These are phyloP conservation scores for Huso huso DNA, from an alignment of 2,797 vertebrate genomes.

Conservation along the genomic window DNA sequence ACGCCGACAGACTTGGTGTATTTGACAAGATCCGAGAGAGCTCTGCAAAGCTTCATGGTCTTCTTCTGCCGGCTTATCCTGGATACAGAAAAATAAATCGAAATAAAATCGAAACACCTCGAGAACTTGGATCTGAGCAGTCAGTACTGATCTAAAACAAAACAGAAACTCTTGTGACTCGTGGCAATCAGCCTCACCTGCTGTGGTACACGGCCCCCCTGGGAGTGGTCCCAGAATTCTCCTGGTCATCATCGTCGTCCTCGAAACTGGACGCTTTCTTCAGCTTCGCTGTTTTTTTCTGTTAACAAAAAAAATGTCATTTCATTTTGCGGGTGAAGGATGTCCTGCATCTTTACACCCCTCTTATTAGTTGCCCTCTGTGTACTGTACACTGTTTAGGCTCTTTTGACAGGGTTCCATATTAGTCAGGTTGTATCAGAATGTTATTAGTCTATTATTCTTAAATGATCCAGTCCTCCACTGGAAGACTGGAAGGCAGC, in stretches of 20 bases:
- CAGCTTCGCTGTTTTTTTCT: constrained; percentile 84
- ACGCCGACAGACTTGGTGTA: constrained; percentile 89
- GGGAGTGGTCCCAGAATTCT: constrained; percentile 66
- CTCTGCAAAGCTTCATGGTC: constrained; percentile 92
- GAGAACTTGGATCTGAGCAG: background rate
- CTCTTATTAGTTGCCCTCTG: too few species aligned
- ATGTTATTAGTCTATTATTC: too few species aligned
- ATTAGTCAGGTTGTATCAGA: too few species aligned
- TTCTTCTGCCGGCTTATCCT: constrained; percentile 79
- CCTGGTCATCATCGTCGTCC: constrained; percentile 74
- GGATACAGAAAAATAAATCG: background rate
- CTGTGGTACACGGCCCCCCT: constrained; percentile 63
- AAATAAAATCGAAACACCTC: background rate
- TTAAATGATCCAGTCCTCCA: too few species aligned
- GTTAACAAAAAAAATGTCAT: too few species aligned
- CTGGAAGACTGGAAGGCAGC: too few species aligned
- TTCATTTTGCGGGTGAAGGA: too few species aligned
- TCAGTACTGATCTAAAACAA: background rate
- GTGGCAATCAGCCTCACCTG: constrained; percentile 48
- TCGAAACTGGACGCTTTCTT: constrained; percentile 80
- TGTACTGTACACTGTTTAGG: too few species aligned
- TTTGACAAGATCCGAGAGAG: constrained; percentile 92
- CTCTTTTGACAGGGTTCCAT: too few species aligned
- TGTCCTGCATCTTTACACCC: too few species aligned
- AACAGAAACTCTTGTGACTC: background rate